Conservation (phyloP, 2,888 invertebrate genomes). For the Hemithea aestivaria region DNA sequence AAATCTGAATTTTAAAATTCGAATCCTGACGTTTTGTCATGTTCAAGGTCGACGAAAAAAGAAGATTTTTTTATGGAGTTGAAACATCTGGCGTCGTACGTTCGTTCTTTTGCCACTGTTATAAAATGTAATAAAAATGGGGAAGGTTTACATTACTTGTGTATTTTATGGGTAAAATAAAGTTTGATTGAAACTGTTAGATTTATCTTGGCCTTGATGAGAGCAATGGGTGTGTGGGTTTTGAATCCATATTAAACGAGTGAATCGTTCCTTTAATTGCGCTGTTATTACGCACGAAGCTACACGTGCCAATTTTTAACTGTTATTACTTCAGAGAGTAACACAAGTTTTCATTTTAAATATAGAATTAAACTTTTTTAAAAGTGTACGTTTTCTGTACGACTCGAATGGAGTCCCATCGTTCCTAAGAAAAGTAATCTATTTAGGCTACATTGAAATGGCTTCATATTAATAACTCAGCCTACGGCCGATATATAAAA, state of each 20-base stretch:
- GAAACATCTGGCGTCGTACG: constrained; percentile 53
- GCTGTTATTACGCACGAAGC: constrained; percentile 3
- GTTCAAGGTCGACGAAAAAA: constrained; percentile 63
- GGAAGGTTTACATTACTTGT: too few species aligned
- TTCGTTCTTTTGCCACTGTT: constrained; percentile 31
- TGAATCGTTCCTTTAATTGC: constrained; percentile 15
- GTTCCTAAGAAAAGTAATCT: too few species aligned
- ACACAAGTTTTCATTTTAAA: too few species aligned
- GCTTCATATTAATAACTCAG: too few species aligned
- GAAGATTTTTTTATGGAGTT: constrained; percentile 27
- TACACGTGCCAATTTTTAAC: constrained; percentile 14
- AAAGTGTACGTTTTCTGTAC: too few species aligned
- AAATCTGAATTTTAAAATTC: constrained; percentile 66
- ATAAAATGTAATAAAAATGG: constrained; percentile 31
- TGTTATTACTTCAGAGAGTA: too few species aligned
- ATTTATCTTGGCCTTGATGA: constrained; percentile 34
- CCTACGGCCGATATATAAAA: too few species aligned
- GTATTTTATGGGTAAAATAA: constrained; percentile 34
- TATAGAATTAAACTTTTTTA: too few species aligned
- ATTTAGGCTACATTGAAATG: too few species aligned
- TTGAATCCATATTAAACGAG: constrained; percentile 29
- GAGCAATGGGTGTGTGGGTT: constrained; percentile 37
- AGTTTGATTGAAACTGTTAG: constrained; percentile 15
- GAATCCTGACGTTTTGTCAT: constrained; percentile 67
- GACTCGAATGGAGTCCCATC: too few species aligned